Conservation (phyloP, 2,888 invertebrate species). For the Agrotis clavis region DNA sequence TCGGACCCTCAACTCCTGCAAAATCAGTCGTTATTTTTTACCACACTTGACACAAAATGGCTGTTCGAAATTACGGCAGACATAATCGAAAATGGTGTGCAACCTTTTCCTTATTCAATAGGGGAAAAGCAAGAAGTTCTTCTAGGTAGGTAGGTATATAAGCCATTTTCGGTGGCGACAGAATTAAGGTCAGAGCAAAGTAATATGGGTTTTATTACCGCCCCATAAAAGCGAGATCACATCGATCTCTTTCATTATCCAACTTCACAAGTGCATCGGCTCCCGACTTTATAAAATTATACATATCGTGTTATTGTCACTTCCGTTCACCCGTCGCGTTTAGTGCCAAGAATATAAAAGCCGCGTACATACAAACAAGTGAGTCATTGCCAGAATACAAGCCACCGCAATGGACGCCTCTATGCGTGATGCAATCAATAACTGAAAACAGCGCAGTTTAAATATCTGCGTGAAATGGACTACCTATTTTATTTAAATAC, state of each 20-base stretch:
- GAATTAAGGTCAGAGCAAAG: neutral
- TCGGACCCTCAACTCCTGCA: too few species aligned
- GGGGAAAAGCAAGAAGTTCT: neutral
- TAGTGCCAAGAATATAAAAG: constrained; percentile 78
- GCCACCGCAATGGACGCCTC: constrained; percentile 51
- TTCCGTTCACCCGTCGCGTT: constrained; percentile 73
- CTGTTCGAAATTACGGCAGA: neutral
- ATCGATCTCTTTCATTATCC: constrained; percentile 26
- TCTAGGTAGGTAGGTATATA: neutral
- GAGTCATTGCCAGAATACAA: constrained; percentile 74
- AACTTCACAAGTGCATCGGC: constrained; percentile 70
- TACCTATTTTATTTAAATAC: constrained; percentile 19
- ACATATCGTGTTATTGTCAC: constrained; percentile 71
- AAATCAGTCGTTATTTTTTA: neutral
- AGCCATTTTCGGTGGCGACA: neutral
- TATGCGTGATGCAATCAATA: constrained; percentile 72
- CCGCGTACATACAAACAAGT: constrained; percentile 61
- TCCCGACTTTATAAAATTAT: constrained; percentile 65
- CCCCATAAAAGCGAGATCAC: constrained; percentile 16
- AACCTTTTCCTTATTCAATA: neutral
- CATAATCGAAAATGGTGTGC: neutral
- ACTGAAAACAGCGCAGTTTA: constrained; percentile 50
- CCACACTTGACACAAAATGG: neutral
- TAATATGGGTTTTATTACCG: neutral
- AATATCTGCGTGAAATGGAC: constrained; percentile 39